Conservation (phyloP, 1,140 invertebrate genomes). For the Brachionus angularis region DNA sequence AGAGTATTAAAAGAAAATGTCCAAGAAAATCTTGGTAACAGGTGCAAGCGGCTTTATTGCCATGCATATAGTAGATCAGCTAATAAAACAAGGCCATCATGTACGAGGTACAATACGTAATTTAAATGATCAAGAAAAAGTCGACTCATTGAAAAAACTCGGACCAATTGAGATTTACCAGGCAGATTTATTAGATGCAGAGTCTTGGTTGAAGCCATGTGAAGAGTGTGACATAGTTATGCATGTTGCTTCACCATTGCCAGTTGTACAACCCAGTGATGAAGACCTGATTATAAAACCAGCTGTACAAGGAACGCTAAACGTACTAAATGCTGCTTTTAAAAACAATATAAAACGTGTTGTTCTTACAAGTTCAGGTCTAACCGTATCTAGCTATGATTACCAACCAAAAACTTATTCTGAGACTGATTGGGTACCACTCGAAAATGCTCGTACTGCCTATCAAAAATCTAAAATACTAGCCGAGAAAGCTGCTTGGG, state of each 20-base stretch:
- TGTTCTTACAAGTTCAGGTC: conserved; percentile 63
- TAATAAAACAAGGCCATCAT: conserved; percentile 16
- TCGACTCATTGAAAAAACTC: conserved; percentile 8
- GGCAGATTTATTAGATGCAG: conserved; percentile 17
- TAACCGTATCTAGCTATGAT: conserved; percentile 59
- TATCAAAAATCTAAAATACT: conserved; percentile 62
- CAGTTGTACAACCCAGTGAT: conserved; percentile 49
- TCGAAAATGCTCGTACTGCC: conserved; percentile 47
- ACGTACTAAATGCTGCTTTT: conserved; percentile 61
- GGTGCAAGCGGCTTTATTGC: conserved; percentile 35
- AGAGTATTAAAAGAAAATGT: not conserved
- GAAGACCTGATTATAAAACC: conserved; percentile 61
- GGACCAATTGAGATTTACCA: conserved; percentile 2
- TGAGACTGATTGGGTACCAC: conserved; percentile 62
- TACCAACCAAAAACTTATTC: conserved; percentile 54
- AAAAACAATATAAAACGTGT: conserved; percentile 61
- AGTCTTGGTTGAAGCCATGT: conserved; percentile 22
- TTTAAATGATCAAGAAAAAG: not conserved
- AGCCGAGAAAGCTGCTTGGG: conserved; percentile 64
- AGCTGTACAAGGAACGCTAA: conserved; percentile 63
- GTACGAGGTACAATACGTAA: conserved; percentile 24
- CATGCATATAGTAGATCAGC: conserved; percentile 8
- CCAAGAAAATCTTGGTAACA: conserved; percentile 36
- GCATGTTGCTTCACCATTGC: conserved; percentile 64
- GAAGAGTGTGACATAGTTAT: conserved; percentile 53